These are phyloP conservation scores for Heliopora coerulea DNA, from an alignment of 92 coral and sea anemone genomes.

Conservation along the genomic window DNA sequence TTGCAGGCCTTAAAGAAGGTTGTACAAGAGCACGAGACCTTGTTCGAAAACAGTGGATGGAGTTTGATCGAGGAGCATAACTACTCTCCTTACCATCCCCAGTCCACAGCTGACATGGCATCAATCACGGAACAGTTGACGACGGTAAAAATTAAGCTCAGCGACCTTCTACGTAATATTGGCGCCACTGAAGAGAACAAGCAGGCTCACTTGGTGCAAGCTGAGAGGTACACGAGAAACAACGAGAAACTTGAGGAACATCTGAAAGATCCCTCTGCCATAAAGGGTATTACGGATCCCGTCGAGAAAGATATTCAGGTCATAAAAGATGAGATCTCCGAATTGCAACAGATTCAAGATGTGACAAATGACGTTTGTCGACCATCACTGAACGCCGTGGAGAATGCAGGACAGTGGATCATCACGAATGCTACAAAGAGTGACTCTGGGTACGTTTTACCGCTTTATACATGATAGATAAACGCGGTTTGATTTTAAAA, in stretches of 20 bases:
- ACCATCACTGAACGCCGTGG: slow-evolving; percentile 37
- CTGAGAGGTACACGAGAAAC: slow-evolving; percentile 69
- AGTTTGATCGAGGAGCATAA: slow-evolving; percentile 34
- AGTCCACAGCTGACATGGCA: slow-evolving; percentile 70
- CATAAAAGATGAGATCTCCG: slow-evolving; percentile 28
- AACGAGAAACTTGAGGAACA: slow-evolving; percentile 75
- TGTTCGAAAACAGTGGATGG: slow-evolving; percentile 37
- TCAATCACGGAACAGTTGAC: slow-evolving; percentile 78
- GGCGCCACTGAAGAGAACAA: slow-evolving; percentile 82
- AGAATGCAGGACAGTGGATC: slow-evolving; percentile 32
- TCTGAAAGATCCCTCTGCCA: slow-evolving; percentile 7
- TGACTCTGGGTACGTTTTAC: not conserved
- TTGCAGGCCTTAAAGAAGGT: slow-evolving; percentile 20
- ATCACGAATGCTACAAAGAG: slow-evolving; percentile 15
- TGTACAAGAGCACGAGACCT: slow-evolving; percentile 22
- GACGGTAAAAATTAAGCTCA: slow-evolving; percentile 81
- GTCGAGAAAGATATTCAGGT: slow-evolving; percentile 19
- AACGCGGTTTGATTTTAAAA: too few relatives aligned
- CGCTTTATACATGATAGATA: too few relatives aligned
- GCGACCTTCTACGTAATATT: slow-evolving; percentile 69
- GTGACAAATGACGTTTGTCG: slow-evolving; percentile 29
- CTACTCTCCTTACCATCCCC: slow-evolving; percentile 40
- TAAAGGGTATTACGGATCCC: slow-evolving; percentile 16
- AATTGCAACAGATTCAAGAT: slow-evolving; percentile 29
- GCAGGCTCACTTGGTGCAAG: slow-evolving; percentile 68